Percentiles rank a stretch among this genome's conserved stretches.
phyloP scores from a whole-genome alignment of 2,797 vertebrate species.

The Tangara arthus region DNA sequence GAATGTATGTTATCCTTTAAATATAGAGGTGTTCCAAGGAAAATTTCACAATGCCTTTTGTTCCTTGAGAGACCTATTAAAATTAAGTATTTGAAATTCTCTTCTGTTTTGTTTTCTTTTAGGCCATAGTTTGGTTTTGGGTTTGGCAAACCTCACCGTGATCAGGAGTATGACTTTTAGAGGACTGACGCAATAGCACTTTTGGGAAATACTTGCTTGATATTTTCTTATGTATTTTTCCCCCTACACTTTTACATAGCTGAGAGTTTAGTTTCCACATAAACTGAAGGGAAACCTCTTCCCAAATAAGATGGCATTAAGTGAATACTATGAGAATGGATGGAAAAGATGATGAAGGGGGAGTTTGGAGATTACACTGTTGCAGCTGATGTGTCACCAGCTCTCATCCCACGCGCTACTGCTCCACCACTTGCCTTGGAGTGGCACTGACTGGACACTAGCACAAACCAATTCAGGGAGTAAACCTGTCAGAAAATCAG shows the following conservation, averaged over 20 bases:
- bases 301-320: background rate
- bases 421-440: background rate
- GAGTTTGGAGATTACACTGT: background rate
- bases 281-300: background rate
- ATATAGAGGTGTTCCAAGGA: conserved; percentile 11
- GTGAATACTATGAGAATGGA: background rate
- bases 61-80: background rate
- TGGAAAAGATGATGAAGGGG: background rate
- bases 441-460: background rate
- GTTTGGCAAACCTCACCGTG: conserved; percentile 16
- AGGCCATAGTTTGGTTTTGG: background rate
- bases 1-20: background rate
- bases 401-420: background rate
- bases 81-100: background rate
- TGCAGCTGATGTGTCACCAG: background rate
- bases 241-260: background rate
- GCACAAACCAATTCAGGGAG: background rate
- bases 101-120: conserved; percentile 8
- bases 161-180: background rate
- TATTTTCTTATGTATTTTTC: background rate
- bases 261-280: background rate
- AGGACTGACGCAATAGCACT: background rate
- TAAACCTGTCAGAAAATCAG: background rate
- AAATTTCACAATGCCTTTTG: conserved; percentile 3
- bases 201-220: background rate